A percentile compares a stretch with the other conserved stretches of the same genome.
These are phyloP conservation scores for Nematolebias whitei DNA, from an alignment of 2,113 vertebrate species.

Conservation along the genomic window DNA sequence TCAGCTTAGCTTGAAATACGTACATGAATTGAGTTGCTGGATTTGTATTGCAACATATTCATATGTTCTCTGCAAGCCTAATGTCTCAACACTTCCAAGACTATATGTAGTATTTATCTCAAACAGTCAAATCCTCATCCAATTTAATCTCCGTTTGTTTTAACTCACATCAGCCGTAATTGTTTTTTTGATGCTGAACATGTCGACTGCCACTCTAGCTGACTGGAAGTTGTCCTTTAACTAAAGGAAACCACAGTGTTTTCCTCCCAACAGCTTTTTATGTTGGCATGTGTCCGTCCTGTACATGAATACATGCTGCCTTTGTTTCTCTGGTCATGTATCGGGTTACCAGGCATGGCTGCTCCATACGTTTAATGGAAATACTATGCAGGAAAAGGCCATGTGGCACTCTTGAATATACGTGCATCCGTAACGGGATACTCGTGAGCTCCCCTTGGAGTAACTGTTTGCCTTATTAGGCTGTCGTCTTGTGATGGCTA, in stretches of 20 bases:
- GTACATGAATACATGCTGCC: conserved; percentile 72
- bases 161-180: conserved; percentile 15
- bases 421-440: conserved; percentile 75
- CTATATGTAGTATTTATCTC: conserved; percentile 21
- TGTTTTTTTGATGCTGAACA: conserved; percentile 23
- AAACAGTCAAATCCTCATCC: conserved; percentile 23
- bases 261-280: conserved; percentile 46
- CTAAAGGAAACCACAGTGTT: conserved; percentile 53
- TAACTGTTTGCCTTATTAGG: conserved; percentile 74
- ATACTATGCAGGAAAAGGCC: conserved; percentile 70
- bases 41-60: conserved; percentile 24
- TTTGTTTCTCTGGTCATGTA: conserved; percentile 70
- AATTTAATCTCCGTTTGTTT: conserved; percentile 40
- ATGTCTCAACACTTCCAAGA: conserved; percentile 34
- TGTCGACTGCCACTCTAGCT: conserved; percentile 43
- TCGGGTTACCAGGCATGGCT: conserved; percentile 73
- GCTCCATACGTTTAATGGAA: conserved; percentile 65
- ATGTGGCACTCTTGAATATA: conserved; percentile 73
- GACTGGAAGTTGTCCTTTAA: conserved; percentile 56
- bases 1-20: conserved; percentile 47
- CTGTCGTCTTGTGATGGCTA: conserved; percentile 68
- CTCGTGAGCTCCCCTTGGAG: conserved; percentile 69
- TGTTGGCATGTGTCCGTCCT: conserved; percentile 73
- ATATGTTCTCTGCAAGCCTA: conserved; percentile 15
- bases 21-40: conserved; percentile 43